These are phyloP conservation scores for Mesocricetus auratus DNA, from an alignment of 2,113 vertebrate species.

Conservation along the genomic window DNA sequence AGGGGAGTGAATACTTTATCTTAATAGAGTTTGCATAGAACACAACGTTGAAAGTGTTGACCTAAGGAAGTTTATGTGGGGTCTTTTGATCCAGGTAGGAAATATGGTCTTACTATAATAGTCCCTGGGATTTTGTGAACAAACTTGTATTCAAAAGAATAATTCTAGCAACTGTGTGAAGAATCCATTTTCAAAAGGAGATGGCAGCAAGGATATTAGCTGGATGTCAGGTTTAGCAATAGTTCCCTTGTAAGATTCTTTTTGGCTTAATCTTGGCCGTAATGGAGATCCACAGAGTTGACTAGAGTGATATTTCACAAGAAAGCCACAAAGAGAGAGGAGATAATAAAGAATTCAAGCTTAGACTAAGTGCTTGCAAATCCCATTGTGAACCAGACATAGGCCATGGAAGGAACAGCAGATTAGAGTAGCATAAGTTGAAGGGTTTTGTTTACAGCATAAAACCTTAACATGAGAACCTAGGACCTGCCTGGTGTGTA, in stretches of 20 bases:
- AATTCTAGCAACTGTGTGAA: constrained; percentile 23
- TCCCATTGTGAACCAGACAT: not conserved
- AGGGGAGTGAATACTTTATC: not conserved
- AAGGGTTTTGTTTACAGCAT: not conserved
- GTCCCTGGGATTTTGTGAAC: not conserved
- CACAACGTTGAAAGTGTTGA: not conserved
- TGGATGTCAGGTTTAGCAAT: not conserved
- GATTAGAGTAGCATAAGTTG: not conserved
- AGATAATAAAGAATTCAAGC: not conserved
- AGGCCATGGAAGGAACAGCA: not conserved
- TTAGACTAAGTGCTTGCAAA: not conserved
- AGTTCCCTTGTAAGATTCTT: constrained; percentile 14
- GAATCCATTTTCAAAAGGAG: not conserved
- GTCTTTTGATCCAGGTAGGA: not conserved
- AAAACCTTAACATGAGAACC: not conserved
- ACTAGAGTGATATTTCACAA: not conserved
- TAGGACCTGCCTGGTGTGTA: not conserved
- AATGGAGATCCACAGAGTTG: not conserved
- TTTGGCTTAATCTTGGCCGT: not conserved
- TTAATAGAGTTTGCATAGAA: not conserved
- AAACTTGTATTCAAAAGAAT: not conserved
- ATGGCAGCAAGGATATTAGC: not conserved
- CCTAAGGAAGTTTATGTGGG: not conserved
- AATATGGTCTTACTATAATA: not conserved
- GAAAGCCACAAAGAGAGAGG: not conserved